Percentiles rank a stretch among this genome's conserved stretches.
These are phyloP conservation scores for Cygnus atratus DNA, from an alignment of 2,113 vertebrate species.

Conservation along the genomic window DNA sequence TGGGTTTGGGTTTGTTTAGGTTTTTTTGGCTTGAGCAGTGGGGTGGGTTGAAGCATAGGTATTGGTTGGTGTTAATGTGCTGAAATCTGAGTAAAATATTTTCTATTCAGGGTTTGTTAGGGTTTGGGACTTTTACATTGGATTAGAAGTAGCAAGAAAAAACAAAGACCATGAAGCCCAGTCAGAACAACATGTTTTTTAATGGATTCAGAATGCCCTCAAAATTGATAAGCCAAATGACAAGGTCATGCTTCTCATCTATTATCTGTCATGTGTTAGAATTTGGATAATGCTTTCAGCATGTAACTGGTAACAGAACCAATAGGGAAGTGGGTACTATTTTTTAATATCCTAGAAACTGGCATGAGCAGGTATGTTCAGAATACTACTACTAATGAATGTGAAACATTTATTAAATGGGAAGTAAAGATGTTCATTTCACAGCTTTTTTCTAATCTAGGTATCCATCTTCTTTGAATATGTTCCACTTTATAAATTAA, in stretches of 20 bases:
- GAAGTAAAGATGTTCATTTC: conserved; percentile 12
- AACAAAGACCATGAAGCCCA: not conserved
- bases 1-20: too few species aligned
- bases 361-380: not conserved
- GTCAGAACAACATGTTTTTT: not conserved
- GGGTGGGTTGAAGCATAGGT: not conserved
- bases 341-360: not conserved
- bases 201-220: not conserved
- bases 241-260: not conserved
- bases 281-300: not conserved
- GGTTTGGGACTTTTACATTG: not conserved
- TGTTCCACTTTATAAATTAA: not conserved
- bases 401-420: not conserved
- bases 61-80: not conserved
- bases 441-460: not conserved
- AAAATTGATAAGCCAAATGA: not conserved
- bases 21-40: not conserved
- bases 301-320: not conserved
- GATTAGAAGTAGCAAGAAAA: not conserved
- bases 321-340: not conserved
- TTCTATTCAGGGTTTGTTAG: not conserved
- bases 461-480: not conserved
- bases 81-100: not conserved
- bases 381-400: not conserved
- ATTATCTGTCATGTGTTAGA: not conserved